Base-by-base conservation (phyloP, 2,797 vertebrate genomes). In the Peromyscus eremicus region DNA sequence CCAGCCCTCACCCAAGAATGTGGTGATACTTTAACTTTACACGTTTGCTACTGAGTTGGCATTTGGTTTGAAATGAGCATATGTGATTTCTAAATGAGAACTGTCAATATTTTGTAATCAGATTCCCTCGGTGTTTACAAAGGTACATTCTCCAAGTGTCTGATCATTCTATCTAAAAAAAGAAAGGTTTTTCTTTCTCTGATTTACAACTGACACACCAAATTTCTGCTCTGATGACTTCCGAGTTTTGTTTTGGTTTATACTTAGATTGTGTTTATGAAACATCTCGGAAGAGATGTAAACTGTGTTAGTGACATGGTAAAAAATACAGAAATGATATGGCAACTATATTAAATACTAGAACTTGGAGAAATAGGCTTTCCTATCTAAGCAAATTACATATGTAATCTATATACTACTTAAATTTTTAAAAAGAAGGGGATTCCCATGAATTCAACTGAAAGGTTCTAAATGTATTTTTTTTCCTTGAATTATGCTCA, bases 391-490 rank as follows among this genome's bases (percentile, higher is more conserved):
- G 3, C 66, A 37, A 79, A 13, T 57, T 19, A 57, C 6, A 4
- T 76, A 83, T 70, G 17, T 27, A 81, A 37, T 16, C 75, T 96
- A 13, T 83, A 71, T 57, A 64, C 76, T 81, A 16, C 10, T 29
- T 46, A 92, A 66, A 29, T 32, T 37, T 95, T 88, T 81, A 92
- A 81, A 70, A 92, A 95, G 32, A 71, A 80, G 7, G 27, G 5
- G 12, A 86, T 66, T 76, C 6, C 6, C 34, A 13, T 70, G 34
- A 87, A 64, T 76, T 75, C 29, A 87, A n/a, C 27, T 55, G 29
- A 92, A 95, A 85, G 84, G n/a, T 27, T 89, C 66, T 55, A 75
- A 85, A 68, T 76, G 43, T 81, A 77, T 84, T 32, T 64, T 68
- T 84, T 34, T 55, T 13, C 14, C 37, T 92, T 94, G 34, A 25